Percentiles rank a stretch among this genome's conserved stretches.
phyloP scores from a whole-genome alignment of 2,797 vertebrate species.

The Philypnodon macrostomus region DNA sequence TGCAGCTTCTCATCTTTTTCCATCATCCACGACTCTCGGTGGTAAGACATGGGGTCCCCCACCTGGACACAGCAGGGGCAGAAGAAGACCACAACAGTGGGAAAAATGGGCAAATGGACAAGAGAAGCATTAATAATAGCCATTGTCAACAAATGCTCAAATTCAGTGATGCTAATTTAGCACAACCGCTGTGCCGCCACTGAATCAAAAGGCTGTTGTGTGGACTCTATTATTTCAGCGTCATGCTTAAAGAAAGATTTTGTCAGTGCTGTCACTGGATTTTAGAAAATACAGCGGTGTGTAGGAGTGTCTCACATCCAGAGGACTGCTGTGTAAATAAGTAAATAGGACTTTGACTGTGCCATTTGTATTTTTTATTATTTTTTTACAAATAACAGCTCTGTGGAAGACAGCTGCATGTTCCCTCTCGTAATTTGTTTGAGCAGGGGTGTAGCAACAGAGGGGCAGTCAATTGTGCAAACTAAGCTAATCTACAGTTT shows the following conservation, averaged over 20 bases:
- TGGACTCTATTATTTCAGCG: slow-evolving; percentile 33
- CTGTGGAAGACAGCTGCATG: slow-evolving; percentile 1
- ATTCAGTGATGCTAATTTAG: slow-evolving; percentile 21
- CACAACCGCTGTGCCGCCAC: no score
- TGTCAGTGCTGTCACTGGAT: slow-evolving; percentile 28
- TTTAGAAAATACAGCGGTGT: slow-evolving; percentile 10
- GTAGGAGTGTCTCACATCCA: no score
- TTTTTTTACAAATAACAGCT: slow-evolving; percentile 21
- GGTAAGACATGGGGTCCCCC: slow-evolving; percentile 82
- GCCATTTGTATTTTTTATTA: no score
- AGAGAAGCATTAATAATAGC: slow-evolving; percentile 3
- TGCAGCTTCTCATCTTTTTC: slow-evolving; percentile 86
- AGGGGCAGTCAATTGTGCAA: no score
- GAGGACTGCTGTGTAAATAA: slow-evolving; percentile 12
- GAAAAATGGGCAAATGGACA: slow-evolving; percentile 3
- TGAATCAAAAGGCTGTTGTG: slow-evolving; percentile 21
- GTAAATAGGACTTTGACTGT: slow-evolving; percentile 14
- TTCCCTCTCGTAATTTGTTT: no score
- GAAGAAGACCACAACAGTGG: background rate
- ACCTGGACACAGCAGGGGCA: slow-evolving; percentile 67
- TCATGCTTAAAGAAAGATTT: slow-evolving; percentile 36
- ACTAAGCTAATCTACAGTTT: no score
- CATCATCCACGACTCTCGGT: slow-evolving; percentile 89
- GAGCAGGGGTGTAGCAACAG: no score
- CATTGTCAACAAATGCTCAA: slow-evolving; percentile 7